Evolutionary conservation across 2,888 invertebrate genomes (phyloP).

Genomic region (Tridacna crocea): DNA sequence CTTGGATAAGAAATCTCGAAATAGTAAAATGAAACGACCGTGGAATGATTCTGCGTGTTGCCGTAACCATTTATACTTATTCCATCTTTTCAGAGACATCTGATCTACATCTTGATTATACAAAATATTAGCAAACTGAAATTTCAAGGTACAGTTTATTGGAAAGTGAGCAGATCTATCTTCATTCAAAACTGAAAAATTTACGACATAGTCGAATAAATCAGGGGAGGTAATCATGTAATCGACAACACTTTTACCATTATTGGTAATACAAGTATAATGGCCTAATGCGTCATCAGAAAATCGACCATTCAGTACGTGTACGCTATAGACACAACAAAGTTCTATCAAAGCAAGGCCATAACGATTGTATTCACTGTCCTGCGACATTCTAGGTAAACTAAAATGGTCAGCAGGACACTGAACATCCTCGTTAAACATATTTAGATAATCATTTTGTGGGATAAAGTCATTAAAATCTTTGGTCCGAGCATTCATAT

Average conservation of each 20-base stretch:
- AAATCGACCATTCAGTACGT: background rate
- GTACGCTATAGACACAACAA: background rate
- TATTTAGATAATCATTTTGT: background rate
- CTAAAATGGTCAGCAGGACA: slow-evolving; percentile 6
- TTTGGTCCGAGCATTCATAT: slow-evolving; percentile 9
- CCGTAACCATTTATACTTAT: slow-evolving; percentile 9
- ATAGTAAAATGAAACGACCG: background rate
- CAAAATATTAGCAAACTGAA: background rate
- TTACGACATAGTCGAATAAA: background rate
- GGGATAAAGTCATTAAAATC: background rate
- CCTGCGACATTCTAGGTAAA: slow-evolving; percentile 4
- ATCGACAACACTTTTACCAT: background rate
- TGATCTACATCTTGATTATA: background rate
- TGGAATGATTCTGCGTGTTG: background rate
- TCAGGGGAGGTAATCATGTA: background rate
- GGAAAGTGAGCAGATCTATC: background rate
- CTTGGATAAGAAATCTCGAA: background rate
- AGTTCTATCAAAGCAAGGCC: background rate
- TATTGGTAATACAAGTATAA: background rate
- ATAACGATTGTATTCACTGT: background rate
- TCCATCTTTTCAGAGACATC: background rate
- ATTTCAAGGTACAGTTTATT: background rate
- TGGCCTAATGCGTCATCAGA: background rate
- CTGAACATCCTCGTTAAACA: background rate
- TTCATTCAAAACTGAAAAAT: background rate